phyloP scores from a whole-genome alignment of 2,113 vertebrate species.

The Azemiops feae region DNA sequence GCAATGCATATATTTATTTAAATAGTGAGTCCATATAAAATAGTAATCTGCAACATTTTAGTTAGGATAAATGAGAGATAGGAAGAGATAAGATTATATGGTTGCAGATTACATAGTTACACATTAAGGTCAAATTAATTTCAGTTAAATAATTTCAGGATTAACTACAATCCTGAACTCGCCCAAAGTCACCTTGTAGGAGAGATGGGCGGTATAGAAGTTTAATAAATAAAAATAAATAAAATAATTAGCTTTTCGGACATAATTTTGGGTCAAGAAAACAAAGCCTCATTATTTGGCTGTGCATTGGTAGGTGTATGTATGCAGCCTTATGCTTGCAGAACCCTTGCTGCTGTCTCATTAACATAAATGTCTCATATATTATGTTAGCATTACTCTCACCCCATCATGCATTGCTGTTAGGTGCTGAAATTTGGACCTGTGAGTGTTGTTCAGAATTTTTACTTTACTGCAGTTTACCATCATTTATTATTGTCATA shows the following conservation, averaged over 20 bases:
- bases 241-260: neutral
- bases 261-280: neutral
- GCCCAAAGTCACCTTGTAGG: neutral
- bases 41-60: neutral
- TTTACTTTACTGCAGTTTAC: neutral
- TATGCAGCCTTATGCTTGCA: neutral
- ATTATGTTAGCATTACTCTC: neutral
- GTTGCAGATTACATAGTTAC: neutral
- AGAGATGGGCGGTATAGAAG: neutral
- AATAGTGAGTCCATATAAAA: neutral
- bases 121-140: neutral
- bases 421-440: neutral
- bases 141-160: neutral
- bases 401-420: neutral
- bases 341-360: neutral
- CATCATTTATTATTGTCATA: neutral
- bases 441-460: neutral
- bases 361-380: neutral
- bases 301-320: neutral
- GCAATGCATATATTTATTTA: neutral
- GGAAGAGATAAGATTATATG: neutral
- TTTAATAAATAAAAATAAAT: neutral
- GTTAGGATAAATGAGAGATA: neutral
- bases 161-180: neutral
- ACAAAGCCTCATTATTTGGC: neutral